A percentile compares a stretch with the other conserved stretches of the same genome.
phyloP scores from a whole-genome alignment of 2,888 invertebrate genomes.

The Ypsolopha sequella region DNA sequence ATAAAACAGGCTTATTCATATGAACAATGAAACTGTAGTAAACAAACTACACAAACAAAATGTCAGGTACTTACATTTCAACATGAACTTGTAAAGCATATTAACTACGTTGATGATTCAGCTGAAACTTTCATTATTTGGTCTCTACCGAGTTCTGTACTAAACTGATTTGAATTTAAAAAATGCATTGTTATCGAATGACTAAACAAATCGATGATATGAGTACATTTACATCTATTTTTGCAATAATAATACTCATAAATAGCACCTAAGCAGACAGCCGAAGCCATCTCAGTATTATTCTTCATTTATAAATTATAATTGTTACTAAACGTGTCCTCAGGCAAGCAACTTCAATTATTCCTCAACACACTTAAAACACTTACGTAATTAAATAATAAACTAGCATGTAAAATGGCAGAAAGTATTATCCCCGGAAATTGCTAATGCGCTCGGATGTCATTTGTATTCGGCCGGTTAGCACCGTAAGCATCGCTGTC shows the following conservation, averaged over 20 bases:
- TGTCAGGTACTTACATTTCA: slow-evolving; percentile 47
- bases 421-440: no score
- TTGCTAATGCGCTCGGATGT: no score
- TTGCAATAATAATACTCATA: slow-evolving; percentile 24
- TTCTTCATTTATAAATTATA: slow-evolving; percentile 27
- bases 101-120: no score
- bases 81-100: no score
- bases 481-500: no score
- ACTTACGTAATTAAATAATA: not conserved
- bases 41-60: slow-evolving; percentile 36
- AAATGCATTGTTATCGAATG: not conserved
- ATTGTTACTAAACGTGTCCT: slow-evolving; percentile 12
- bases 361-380: not conserved
- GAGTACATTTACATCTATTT: not conserved
- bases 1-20: not conserved
- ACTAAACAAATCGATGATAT: not conserved
- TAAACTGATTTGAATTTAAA: no score
- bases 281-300: slow-evolving; percentile 21
- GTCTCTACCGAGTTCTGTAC: no score
- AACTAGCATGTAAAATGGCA: slow-evolving; percentile 1
- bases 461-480: no score
- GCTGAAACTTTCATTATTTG: no score
- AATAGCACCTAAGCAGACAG: slow-evolving; percentile 54
- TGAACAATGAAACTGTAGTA: slow-evolving; percentile 4
- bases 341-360: slow-evolving; percentile 44